A percentile compares a stretch with the other conserved stretches of the same genome.
Evolutionary conservation across 2,113 vertebrate genomes (phyloP).

Genomic region (Laticauda colubrina): DNA sequence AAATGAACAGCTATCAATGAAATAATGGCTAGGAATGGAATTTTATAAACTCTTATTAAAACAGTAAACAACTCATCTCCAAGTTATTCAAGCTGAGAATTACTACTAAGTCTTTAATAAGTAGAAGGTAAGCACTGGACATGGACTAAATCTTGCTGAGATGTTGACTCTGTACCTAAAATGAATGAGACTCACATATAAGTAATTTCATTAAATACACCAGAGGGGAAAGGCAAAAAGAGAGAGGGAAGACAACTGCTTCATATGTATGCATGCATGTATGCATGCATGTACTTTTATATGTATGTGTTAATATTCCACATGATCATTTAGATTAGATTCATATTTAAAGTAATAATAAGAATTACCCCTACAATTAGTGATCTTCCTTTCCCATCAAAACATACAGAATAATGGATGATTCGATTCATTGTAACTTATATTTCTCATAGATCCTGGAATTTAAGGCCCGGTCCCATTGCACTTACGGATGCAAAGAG

Average conservation of each 20-base stretch:
- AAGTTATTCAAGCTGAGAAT: neutral
- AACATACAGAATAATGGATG: neutral
- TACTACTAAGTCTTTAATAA: neutral
- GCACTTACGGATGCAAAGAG: no score
- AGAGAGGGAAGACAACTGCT: neutral
- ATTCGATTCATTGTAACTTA: neutral
- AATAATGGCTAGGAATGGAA: neutral
- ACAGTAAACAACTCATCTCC: neutral
- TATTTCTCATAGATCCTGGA: neutral
- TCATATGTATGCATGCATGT: neutral
- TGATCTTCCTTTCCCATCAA: neutral
- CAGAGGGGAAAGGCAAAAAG: neutral
- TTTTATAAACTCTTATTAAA: neutral
- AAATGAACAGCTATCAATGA: neutral
- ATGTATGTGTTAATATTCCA: neutral
- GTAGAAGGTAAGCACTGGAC: neutral
- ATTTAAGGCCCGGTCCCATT: neutral
- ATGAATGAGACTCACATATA: neutral
- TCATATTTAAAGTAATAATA: neutral
- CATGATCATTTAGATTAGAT: neutral
- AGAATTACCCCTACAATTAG: neutral
- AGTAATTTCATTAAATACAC: neutral
- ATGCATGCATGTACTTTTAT: neutral
- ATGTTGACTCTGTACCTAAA: neutral
- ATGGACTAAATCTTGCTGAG: neutral